These are phyloP conservation scores for Drosophila peninsularis DNA, from an alignment of 2,888 invertebrate genomes.

Conservation along the genomic window DNA sequence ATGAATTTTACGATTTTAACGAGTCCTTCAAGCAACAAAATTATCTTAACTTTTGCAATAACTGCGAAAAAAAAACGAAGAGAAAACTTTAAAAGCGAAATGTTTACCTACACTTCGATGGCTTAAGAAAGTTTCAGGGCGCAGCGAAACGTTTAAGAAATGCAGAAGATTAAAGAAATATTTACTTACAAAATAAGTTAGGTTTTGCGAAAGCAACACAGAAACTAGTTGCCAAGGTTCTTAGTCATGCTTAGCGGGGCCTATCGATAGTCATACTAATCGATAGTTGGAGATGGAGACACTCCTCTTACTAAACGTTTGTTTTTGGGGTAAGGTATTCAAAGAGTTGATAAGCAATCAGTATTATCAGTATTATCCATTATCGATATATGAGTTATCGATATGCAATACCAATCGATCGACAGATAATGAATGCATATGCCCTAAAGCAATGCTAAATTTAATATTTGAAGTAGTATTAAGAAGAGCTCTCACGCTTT, in stretches of 20 bases:
- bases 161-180: not conserved
- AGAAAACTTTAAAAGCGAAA: not conserved
- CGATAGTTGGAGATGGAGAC: not conserved
- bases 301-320: not conserved
- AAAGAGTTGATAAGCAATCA: no score
- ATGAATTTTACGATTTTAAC: constrained; percentile 1
- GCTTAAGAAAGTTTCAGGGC: not conserved
- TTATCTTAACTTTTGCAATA: constrained; percentile 6
- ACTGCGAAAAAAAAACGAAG: not conserved
- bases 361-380: no score
- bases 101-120: not conserved
- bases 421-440: no score
- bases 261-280: not conserved
- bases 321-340: not conserved
- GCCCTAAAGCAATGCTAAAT: no score
- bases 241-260: not conserved
- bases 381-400: not conserved
- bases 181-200: not conserved
- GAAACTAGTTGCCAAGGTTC: not conserved
- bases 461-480: no score
- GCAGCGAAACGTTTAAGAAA: constrained; percentile 1
- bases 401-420: no score
- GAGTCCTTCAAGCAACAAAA: not conserved
- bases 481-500: no score
- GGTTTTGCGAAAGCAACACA: not conserved